phyloP scores from a whole-genome alignment of 2,797 vertebrate species.

The Melanotaenia pygmaea region DNA sequence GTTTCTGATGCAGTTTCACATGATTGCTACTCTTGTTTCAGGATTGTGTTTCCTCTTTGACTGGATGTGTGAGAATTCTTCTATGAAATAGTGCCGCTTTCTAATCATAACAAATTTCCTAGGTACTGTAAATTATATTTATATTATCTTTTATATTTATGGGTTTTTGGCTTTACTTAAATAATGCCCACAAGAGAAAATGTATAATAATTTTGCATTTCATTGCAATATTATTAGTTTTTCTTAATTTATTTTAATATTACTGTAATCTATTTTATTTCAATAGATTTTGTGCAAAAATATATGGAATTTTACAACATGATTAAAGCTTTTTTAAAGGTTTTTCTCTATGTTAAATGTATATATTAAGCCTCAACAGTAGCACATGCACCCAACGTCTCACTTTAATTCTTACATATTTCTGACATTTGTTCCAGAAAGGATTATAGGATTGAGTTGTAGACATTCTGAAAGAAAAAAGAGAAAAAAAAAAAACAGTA shows the following conservation, averaged over 20 bases:
- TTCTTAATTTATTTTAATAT: neutral
- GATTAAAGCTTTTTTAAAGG: neutral
- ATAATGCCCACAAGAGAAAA: neutral
- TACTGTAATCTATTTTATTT: neutral
- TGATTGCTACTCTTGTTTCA: conserved; percentile 37
- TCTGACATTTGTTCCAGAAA: neutral
- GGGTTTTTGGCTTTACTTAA: neutral
- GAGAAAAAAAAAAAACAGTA: neutral
- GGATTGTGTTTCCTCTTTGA: conserved; percentile 10
- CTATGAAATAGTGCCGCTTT: neutral
- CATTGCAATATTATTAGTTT: neutral
- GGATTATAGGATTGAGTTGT: neutral
- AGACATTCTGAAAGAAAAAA: neutral
- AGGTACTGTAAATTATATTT: no score
- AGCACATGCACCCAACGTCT: neutral
- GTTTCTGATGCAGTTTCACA: conserved; percentile 17
- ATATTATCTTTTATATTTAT: no score
- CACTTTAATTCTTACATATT: neutral
- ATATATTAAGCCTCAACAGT: neutral
- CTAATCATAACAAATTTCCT: no score
- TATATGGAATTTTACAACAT: neutral
- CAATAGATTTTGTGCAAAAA: neutral
- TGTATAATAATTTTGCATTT: neutral
- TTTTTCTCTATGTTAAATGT: neutral
- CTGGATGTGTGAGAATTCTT: neutral